Percentiles rank a stretch among this genome's conserved stretches.
These are phyloP conservation scores for Leptopilina syphax DNA, from an alignment of 2,888 invertebrate genomes.

Conservation along the genomic window DNA sequence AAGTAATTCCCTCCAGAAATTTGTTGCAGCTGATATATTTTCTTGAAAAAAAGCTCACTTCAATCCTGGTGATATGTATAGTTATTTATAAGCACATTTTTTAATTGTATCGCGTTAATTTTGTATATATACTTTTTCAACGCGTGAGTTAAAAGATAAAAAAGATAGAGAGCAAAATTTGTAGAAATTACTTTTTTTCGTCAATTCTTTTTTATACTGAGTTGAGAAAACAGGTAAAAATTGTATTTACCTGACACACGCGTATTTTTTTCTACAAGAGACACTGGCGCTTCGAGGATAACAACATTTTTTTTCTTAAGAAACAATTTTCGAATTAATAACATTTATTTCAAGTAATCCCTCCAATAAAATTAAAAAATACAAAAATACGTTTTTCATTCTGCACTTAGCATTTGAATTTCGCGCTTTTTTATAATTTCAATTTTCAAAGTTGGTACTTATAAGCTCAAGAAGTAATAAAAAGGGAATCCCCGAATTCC, in stretches of 20 bases:
- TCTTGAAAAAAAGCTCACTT: slow-evolving; percentile 18
- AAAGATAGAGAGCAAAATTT: neutral
- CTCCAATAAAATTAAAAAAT: too few relatives aligned
- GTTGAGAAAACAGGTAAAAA: neutral
- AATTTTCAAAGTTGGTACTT: neutral
- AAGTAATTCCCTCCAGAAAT: neutral
- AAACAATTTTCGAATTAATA: too few relatives aligned
- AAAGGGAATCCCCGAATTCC: too few relatives aligned
- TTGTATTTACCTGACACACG: slow-evolving; percentile 28
- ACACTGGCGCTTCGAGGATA: neutral
- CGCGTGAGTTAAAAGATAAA: neutral
- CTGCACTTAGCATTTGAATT: neutral
- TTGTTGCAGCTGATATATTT: slow-evolving; percentile 23
- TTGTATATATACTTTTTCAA: slow-evolving; percentile 30
- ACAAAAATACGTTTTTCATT: too few relatives aligned
- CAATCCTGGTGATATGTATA: slow-evolving; percentile 32
- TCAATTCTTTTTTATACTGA: neutral
- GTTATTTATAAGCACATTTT: slow-evolving; percentile 23
- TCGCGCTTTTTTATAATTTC: neutral
- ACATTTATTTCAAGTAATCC: too few relatives aligned
- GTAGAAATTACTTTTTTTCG: neutral
- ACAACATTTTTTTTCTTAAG: too few relatives aligned
- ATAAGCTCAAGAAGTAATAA: too few relatives aligned
- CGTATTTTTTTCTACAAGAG: neutral
- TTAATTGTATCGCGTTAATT: slow-evolving; percentile 17